Conservation (phyloP, 2,797 vertebrate genomes). For the Hipposideros larvatus region DNA sequence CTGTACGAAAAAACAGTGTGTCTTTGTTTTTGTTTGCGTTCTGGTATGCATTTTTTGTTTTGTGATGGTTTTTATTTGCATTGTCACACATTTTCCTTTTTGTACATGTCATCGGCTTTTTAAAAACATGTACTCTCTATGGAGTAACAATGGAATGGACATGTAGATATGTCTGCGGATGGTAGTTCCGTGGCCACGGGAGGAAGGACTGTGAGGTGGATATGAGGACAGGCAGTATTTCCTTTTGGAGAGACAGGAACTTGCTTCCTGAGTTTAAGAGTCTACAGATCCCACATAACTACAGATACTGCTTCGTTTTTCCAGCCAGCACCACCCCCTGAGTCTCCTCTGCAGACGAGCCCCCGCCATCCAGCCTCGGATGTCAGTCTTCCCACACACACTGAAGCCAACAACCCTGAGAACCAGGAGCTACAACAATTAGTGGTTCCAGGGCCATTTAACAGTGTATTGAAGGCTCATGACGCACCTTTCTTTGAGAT, state of each 20-base stretch:
- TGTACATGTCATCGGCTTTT: neutral
- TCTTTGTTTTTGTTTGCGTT: neutral
- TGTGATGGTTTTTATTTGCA: neutral
- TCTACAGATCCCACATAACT: neutral
- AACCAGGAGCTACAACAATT: neutral
- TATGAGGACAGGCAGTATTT: neutral
- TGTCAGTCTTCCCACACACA: neutral
- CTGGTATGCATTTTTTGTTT: neutral
- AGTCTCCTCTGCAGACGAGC: neutral
- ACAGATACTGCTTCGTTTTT: neutral
- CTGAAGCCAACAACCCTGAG: neutral
- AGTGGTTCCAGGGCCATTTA: neutral
- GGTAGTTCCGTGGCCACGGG: neutral
- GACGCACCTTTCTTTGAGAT: neutral
- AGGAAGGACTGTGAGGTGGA: neutral
- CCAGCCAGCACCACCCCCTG: too few species aligned
- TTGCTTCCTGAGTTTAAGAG: neutral
- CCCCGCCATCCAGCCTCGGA: neutral
- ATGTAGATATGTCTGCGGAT: too few species aligned
- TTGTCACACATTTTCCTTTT: neutral
- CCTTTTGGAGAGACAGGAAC: neutral
- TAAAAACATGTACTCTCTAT: neutral
- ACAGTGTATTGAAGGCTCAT: neutral
- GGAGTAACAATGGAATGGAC: neutral
- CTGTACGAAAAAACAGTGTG: too few species aligned